Evolutionary conservation across 2,888 invertebrate species (phyloP).

Genomic region (Pandemis corylana): DNA sequence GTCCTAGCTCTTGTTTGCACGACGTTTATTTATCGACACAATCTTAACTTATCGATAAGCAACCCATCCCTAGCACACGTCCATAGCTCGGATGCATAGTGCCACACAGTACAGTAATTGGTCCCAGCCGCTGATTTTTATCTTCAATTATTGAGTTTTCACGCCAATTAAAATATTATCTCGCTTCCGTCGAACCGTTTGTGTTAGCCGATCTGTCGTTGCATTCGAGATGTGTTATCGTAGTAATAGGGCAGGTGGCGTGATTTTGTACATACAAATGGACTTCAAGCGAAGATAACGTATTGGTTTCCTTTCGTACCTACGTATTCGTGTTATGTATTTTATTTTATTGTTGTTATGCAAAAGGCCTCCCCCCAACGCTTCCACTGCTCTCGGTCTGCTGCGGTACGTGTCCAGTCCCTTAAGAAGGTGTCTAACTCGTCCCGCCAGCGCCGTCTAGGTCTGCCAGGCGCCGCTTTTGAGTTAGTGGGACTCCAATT

Average conservation of each 20-base stretch:
- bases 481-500: no score
- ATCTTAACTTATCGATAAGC: conserved; percentile 46
- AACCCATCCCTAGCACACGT: conserved; percentile 25
- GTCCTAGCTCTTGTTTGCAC: not conserved
- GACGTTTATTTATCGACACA: conserved; percentile 1
- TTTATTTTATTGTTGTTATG: no score
- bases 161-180: conserved; percentile 46
- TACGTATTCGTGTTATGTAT: not conserved
- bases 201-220: conserved; percentile 33
- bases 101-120: conserved; percentile 45
- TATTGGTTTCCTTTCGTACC: no score
- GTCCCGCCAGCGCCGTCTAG: no score
- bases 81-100: conserved; percentile 43
- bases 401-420: no score
- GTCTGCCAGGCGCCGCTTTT: no score
- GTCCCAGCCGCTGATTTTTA: conserved; percentile 45
- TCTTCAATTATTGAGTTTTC: conserved; percentile 48
- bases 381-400: no score
- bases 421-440: no score
- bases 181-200: conserved; percentile 42
- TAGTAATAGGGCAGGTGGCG: conserved; percentile 7
- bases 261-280: conserved; percentile 1
- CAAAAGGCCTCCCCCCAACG: no score
- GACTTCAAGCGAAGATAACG: not conserved
- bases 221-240: conserved; percentile 4